Evolutionary conservation across 1,140 invertebrate genomes (phyloP).

Genomic region (Samia ricini): DNA sequence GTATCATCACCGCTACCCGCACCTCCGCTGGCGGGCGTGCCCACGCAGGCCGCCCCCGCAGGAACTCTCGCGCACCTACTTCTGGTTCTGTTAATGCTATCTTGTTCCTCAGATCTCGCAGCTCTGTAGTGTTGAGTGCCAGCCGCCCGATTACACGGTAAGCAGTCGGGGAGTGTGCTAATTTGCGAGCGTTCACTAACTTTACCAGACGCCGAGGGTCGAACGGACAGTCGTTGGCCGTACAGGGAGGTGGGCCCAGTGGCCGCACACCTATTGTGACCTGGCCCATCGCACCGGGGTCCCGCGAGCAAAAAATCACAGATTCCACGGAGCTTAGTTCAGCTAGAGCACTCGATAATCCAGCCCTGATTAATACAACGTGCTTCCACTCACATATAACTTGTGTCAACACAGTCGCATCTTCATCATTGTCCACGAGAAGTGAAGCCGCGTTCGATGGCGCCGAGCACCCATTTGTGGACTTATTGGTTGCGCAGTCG

Average conservation of each 20-base stretch:
- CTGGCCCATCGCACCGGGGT: slow-evolving; percentile 20
- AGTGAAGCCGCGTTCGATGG: slow-evolving; percentile 38
- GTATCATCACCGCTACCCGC: slow-evolving; percentile 25
- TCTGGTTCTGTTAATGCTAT: slow-evolving; percentile 17
- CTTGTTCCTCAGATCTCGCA: slow-evolving; percentile 13
- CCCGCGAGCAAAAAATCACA: slow-evolving; percentile 10
- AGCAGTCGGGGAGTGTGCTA: slow-evolving; percentile 13
- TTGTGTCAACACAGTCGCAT: slow-evolving; percentile 26
- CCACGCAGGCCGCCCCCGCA: slow-evolving; percentile 38
- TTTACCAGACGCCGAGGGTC: slow-evolving; percentile 16
- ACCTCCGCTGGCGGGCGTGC: slow-evolving; percentile 28
- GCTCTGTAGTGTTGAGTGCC: slow-evolving; percentile 4
- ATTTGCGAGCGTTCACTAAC: slow-evolving; percentile 15
- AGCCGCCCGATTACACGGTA: slow-evolving; percentile 14
- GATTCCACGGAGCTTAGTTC: slow-evolving; percentile 23
- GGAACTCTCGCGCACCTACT: slow-evolving; percentile 6
- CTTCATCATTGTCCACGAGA: slow-evolving; percentile 34
- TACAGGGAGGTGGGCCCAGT: slow-evolving; percentile 25
- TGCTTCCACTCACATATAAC: slow-evolving; percentile 11
- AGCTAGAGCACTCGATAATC: background rate
- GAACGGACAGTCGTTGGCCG: slow-evolving; percentile 9
- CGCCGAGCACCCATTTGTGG: background rate
- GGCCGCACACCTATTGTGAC: slow-evolving; percentile 6
- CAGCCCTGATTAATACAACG: background rate
- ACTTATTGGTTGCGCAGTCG: background rate